Conservation (phyloP, 2,888 invertebrate genomes). For the Branchellion lobata region DNA sequence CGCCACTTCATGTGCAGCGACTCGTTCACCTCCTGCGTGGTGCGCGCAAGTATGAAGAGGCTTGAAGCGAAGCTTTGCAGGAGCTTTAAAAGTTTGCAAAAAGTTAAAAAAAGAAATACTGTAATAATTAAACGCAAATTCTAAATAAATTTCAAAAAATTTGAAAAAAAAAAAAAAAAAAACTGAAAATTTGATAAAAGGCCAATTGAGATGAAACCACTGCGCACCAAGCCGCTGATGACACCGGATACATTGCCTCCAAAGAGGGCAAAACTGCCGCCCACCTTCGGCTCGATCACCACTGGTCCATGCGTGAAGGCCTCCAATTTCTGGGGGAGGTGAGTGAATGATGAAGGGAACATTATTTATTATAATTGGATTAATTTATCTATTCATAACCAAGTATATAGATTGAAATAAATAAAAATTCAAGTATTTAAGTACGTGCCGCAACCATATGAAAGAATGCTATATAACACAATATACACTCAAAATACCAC, state of each 20-base stretch:
- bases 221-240: conserved; percentile 75
- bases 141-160: too few relatives aligned
- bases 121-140: too few relatives aligned
- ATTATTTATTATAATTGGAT: too few relatives aligned
- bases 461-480: not conserved
- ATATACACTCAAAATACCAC: not conserved
- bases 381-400: too few relatives aligned
- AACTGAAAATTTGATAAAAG: too few relatives aligned
- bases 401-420: not conserved
- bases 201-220: not conserved
- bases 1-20: conserved; percentile 88
- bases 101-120: conserved; percentile 4
- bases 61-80: too few relatives aligned
- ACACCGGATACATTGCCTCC: conserved; percentile 87
- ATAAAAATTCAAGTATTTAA: not conserved
- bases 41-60: too few relatives aligned
- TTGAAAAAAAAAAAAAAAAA: too few relatives aligned
- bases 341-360: conserved; percentile 25
- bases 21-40: conserved; percentile 73
- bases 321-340: conserved; percentile 72
- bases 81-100: not conserved
- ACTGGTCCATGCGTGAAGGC: conserved; percentile 81
- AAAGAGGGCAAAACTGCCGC: conserved; percentile 85
- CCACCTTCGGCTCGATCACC: conserved; percentile 76
- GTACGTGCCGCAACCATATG: not conserved